Conservation (phyloP, 2,888 invertebrate species). For the Callosobruchus maculatus region DNA sequence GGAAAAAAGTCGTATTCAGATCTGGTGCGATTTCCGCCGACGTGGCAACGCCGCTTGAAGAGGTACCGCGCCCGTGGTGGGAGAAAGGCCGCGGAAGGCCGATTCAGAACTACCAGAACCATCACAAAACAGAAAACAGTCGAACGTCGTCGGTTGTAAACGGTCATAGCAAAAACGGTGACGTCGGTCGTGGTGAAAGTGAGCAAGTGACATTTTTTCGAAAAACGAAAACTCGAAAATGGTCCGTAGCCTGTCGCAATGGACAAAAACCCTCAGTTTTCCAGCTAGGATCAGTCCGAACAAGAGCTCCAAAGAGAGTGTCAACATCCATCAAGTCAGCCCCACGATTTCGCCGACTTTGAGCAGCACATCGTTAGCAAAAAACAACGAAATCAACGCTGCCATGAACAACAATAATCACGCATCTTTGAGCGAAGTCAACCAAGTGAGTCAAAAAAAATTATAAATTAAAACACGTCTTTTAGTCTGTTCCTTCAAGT, state of each 20-base stretch:
- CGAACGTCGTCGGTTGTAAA: constrained; percentile 12
- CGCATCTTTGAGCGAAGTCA: constrained; percentile 40
- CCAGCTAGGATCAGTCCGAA: constrained; percentile 81
- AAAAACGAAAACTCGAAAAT: constrained; percentile 49
- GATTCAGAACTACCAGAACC: constrained; percentile 33
- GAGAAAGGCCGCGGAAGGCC: constrained; percentile 47
- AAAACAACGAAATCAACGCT: constrained; percentile 44
- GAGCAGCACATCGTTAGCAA: constrained; percentile 44
- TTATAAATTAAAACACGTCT: no score
- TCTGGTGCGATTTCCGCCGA: background rate
- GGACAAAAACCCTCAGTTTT: constrained; percentile 89
- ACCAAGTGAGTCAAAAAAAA: constrained; percentile 42
- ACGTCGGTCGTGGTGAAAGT: background rate
- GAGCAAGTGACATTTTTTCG: constrained; percentile 1
- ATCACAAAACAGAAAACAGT: constrained; percentile 36
- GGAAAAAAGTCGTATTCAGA: background rate
- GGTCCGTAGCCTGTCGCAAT: constrained; percentile 85
- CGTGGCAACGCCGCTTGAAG: background rate
- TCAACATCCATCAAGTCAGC: constrained; percentile 57
- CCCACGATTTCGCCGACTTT: constrained; percentile 63
- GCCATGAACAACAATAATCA: constrained; percentile 41
- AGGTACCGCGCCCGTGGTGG: constrained; percentile 25
- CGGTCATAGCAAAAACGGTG: constrained; percentile 3
- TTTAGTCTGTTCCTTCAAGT: no score
- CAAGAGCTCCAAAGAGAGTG: constrained; percentile 70